A percentile compares a stretch with the other conserved stretches of the same genome.
These are phyloP conservation scores for Sebastes hubbsi DNA, from an alignment of 2,797 vertebrate species.

Conservation along the genomic window DNA sequence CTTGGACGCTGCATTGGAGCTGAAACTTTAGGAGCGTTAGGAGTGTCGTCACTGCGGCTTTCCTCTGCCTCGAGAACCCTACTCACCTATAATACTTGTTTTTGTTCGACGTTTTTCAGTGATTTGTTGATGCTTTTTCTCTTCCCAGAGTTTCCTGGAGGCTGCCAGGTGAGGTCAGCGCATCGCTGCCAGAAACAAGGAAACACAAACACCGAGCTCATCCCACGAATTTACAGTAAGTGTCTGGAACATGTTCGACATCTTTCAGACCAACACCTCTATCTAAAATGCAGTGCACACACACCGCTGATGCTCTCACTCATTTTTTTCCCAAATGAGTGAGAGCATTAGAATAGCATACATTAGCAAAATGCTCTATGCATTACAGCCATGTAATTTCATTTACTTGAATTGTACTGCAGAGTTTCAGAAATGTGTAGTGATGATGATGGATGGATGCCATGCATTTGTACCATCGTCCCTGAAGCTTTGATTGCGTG, in stretches of 20 bases:
- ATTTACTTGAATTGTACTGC: neutral
- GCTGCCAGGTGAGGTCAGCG: constrained; percentile 13
- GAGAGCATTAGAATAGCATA: neutral
- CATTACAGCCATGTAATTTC: neutral
- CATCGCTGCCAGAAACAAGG: neutral
- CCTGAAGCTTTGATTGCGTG: neutral
- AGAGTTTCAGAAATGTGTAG: neutral
- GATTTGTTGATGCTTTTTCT: neutral
- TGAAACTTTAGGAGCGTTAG: too few relatives aligned
- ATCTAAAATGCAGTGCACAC: neutral
- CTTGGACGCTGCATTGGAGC: neutral
- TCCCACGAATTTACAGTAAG: constrained; percentile 39
- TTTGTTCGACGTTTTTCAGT: neutral
- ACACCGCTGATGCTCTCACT: neutral
- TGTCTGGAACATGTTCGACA: neutral
- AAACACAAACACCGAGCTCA: neutral
- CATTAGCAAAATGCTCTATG: neutral
- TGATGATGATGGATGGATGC: neutral
- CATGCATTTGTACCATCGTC: neutral
- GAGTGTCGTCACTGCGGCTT: too few relatives aligned
- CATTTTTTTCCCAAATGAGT: neutral
- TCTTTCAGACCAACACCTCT: neutral
- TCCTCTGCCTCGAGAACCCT: too few relatives aligned
- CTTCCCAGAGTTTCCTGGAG: constrained; percentile 27
- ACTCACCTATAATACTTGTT: neutral